Percentiles rank a stretch among this genome's conserved stretches.
These are phyloP conservation scores for Charanyca ferruginea DNA, from an alignment of 2,888 invertebrate genomes.

Conservation along the genomic window DNA sequence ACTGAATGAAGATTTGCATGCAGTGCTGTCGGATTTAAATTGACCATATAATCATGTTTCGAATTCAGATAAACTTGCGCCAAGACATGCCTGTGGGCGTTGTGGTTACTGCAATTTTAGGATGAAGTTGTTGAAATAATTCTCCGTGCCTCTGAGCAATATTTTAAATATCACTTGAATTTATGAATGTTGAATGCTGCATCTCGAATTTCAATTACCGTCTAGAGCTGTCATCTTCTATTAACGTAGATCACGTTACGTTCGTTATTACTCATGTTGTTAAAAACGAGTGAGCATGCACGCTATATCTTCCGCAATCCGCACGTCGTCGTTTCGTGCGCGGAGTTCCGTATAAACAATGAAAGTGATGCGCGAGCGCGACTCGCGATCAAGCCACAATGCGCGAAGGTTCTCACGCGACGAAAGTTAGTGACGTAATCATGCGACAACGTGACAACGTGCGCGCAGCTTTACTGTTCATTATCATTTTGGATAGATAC, in stretches of 20 bases:
- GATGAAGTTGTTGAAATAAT: constrained; percentile 12
- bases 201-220: neutral
- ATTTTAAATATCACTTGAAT: constrained; percentile 17
- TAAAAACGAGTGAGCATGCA: constrained; percentile 48
- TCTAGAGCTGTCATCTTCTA: constrained; percentile 16
- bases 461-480: constrained; percentile 27
- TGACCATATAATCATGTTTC: constrained; percentile 41
- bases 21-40: constrained; percentile 36
- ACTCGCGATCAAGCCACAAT: constrained; percentile 67
- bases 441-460: constrained; percentile 61
- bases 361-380: constrained; percentile 84
- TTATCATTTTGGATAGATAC: constrained; percentile 58
- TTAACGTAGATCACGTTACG: constrained; percentile 38
- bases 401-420: constrained; percentile 86
- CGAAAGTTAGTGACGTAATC: constrained; percentile 85
- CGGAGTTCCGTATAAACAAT: constrained; percentile 78
- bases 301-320: constrained; percentile 55
- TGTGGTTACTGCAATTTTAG: constrained; percentile 33
- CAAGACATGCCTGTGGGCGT: constrained; percentile 34
- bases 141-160: constrained; percentile 3
- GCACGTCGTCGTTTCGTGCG: constrained; percentile 53
- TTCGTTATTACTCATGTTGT: constrained; percentile 41
- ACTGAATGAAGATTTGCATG: constrained; percentile 30
- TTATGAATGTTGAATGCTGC: neutral
- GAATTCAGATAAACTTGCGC: constrained; percentile 50